Base-by-base conservation (phyloP, 1,140 invertebrate species). In the Temnothorax curvispinosus region DNA sequence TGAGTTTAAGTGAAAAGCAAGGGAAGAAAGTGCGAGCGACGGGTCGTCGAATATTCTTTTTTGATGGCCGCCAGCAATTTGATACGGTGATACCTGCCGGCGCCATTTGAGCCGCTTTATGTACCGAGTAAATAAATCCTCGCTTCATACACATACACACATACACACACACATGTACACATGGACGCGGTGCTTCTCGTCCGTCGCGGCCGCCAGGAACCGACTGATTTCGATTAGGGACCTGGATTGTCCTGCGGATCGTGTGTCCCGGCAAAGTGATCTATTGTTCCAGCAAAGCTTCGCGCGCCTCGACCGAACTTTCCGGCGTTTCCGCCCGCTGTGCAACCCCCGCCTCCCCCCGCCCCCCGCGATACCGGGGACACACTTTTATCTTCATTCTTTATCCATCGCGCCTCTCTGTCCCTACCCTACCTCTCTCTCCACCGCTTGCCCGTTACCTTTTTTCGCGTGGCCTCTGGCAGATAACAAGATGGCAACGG, bases 401-500 rank as follows among this genome's bases (percentile, higher is more conserved):
- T 85, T 85, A 80, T 81, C 41, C 52, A 76, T 38, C 69, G 74
- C 75, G 67, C 11, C 71, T 78, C 54, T 3, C 60, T 38, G 21
- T 38, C 41, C 1, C 44, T 52, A 9, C 11, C 50, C 27, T 47
- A 44, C 54, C 71, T 3, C 5, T 1, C 52, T 5, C 15, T 54
- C 9, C 52, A 54, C 15, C 47, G 8, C 54, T 60, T 44, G 54
- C 21, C 56, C 56, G 67, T 84, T 84, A 62, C 56, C 56, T 81
- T 67, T 67, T 71, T 88, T 82, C 81, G 81, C 87, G 64, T 65
- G 76, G 62, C 71, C 76, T 71, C 71, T 71, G 81, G 54, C 90
- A 78, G 92, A 93, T 94, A 95, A 95, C 93, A 94, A 94, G 93
- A 91, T 91, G 91, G 92, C 92, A 93, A 82, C 91, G 88, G 86